Evolutionary conservation across 1,140 invertebrate species (phyloP).

Genomic region (Cepaea nemoralis): DNA sequence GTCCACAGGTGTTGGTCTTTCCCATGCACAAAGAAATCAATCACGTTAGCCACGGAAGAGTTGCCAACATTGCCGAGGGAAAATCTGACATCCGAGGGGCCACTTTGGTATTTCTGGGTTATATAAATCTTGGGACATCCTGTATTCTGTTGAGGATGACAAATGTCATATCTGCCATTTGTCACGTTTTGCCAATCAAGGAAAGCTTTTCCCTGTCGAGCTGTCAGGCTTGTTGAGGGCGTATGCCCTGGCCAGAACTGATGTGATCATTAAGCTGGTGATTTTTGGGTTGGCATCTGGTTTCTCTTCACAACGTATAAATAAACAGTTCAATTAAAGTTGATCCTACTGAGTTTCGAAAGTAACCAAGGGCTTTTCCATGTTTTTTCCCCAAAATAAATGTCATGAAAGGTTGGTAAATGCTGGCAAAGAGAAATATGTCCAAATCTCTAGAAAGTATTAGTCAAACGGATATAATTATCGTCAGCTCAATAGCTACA

Average conservation of each 20-base stretch:
- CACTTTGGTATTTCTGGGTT: slow-evolving; percentile 19
- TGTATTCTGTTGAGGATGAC: slow-evolving; percentile 17
- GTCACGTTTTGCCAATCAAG: slow-evolving; percentile 8
- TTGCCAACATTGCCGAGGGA: slow-evolving; percentile 19
- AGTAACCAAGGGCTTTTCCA: no score
- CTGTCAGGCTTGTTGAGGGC: slow-evolving; percentile 2
- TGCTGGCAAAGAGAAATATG: no score
- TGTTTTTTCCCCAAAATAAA: no score
- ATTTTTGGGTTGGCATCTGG: slow-evolving; percentile 27
- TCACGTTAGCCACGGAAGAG: slow-evolving; percentile 16
- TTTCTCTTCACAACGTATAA: no score
- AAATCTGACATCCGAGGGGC: slow-evolving; percentile 20
- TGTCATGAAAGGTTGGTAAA: no score
- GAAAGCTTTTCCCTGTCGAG: neutral
- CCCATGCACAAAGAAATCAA: neutral
- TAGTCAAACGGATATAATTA: no score
- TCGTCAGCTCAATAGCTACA: no score
- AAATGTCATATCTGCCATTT: slow-evolving; percentile 8
- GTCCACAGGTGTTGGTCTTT: neutral
- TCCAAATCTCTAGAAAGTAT: no score
- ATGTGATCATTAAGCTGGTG: slow-evolving; percentile 22
- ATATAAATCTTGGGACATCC: slow-evolving; percentile 15
- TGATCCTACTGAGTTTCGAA: no score
- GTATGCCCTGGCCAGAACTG: slow-evolving; percentile 8
- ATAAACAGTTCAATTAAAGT: no score